Conservation (phyloP, 2,888 invertebrate genomes). For the Parnassius glacialis region DNA sequence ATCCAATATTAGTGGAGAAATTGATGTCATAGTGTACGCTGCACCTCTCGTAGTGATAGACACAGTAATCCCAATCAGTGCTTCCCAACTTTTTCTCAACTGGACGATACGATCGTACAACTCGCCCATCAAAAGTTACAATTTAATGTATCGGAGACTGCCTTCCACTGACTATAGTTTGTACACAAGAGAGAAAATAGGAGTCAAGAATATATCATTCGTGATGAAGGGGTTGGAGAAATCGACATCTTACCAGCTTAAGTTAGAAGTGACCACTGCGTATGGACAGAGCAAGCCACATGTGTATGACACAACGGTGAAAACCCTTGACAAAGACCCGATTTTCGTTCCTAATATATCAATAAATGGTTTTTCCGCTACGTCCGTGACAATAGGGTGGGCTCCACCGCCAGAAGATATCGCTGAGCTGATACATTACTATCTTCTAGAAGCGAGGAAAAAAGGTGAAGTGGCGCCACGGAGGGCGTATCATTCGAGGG, state of each 20-base stretch:
- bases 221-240: slow-evolving; percentile 84
- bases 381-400: slow-evolving; percentile 92
- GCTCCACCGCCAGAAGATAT: slow-evolving; percentile 83
- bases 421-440: slow-evolving; percentile 87
- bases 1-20: slow-evolving; percentile 61
- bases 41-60: slow-evolving; percentile 86
- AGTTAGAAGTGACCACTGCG: slow-evolving; percentile 84
- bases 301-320: slow-evolving; percentile 69
- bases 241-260: slow-evolving; percentile 84
- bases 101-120: slow-evolving; percentile 91
- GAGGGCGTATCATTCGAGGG: slow-evolving; percentile 84
- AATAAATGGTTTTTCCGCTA: slow-evolving; percentile 84
- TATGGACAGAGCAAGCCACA: slow-evolving; percentile 81
- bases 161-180: slow-evolving; percentile 43
- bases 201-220: slow-evolving; percentile 83
- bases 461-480: slow-evolving; percentile 74
- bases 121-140: slow-evolving; percentile 82
- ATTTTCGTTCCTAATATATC: slow-evolving; percentile 89
- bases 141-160: slow-evolving; percentile 75
- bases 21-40: slow-evolving; percentile 83
- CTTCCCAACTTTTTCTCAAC: slow-evolving; percentile 87
- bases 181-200: slow-evolving; percentile 82
- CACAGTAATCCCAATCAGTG: slow-evolving; percentile 87
- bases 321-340: slow-evolving; percentile 86
- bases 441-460: slow-evolving; percentile 84